A percentile compares a stretch with the other conserved stretches of the same genome.
These are phyloP conservation scores for Opisthograptis luteolata DNA, from an alignment of 2,888 invertebrate genomes.

Conservation along the genomic window DNA sequence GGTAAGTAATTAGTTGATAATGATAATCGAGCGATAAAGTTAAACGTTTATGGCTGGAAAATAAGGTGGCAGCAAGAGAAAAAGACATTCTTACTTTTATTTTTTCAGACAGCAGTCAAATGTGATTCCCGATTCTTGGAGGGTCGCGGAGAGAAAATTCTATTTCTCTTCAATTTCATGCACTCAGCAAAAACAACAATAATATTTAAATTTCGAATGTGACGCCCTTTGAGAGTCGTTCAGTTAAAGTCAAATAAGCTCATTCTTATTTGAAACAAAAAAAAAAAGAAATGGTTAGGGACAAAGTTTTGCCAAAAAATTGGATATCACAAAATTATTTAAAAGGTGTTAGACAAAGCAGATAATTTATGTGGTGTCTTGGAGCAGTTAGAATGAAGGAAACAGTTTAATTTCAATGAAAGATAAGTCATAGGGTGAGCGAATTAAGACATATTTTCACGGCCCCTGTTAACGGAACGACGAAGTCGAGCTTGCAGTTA, in stretches of 20 bases:
- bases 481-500: constrained; percentile 82
- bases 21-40: constrained; percentile 54
- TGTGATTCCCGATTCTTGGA: constrained; percentile 59
- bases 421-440: constrained; percentile 79
- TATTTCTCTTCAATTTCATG: constrained; percentile 82
- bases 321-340: constrained; percentile 34
- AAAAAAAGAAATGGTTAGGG: constrained; percentile 12
- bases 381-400: constrained; percentile 46
- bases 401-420: constrained; percentile 67
- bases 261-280: constrained; percentile 20
- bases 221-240: constrained; percentile 59
- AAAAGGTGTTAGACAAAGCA: constrained; percentile 52
- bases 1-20: constrained; percentile 74
- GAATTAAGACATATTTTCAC: constrained; percentile 83
- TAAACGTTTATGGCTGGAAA: constrained; percentile 41
- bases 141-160: constrained; percentile 71
- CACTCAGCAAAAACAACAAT: constrained; percentile 81
- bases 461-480: constrained; percentile 61
- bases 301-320: constrained; percentile 28
- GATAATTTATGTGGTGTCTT: constrained; percentile 52
- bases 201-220: constrained; percentile 79
- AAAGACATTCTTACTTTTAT: constrained; percentile 49
- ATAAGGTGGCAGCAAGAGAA: constrained; percentile 34
- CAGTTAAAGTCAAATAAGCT: constrained; percentile 26
- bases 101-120: constrained; percentile 62